Evolutionary conservation across 2,888 invertebrate genomes (phyloP).

Genomic region (Drosophila testacea): DNA sequence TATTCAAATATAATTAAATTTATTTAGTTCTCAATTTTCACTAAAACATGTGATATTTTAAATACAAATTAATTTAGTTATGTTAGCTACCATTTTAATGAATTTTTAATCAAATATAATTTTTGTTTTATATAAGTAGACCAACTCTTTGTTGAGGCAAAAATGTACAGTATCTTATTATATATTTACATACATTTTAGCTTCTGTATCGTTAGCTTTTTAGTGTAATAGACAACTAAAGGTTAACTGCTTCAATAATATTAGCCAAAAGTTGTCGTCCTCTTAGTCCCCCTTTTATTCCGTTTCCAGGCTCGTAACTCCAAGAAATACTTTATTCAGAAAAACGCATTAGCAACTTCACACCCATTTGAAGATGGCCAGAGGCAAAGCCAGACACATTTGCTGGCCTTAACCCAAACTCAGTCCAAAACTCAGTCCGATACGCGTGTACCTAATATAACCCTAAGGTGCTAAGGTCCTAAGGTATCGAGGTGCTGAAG

Average conservation of each 20-base stretch:
- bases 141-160: too few species aligned
- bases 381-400: conserved; percentile 41
- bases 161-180: too few species aligned
- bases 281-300: background rate
- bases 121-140: too few species aligned
- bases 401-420: conserved; percentile 8
- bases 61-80: too few species aligned
- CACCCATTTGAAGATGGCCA: conserved; percentile 44
- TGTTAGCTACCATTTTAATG: too few species aligned
- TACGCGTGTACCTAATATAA: conserved; percentile 38
- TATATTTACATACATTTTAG: too few species aligned
- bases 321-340: background rate
- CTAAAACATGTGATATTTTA: too few species aligned
- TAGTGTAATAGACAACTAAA: background rate
- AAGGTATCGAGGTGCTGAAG: conserved; percentile 15
- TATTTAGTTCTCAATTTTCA: too few species aligned
- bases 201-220: background rate
- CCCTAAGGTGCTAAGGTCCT: conserved; percentile 44
- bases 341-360: conserved; percentile 70
- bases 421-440: conserved; percentile 19
- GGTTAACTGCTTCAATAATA: background rate
- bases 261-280: background rate
- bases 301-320: conserved; percentile 11
- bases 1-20: too few species aligned
- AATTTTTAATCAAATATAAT: too few species aligned